Evolutionary conservation across 2,113 vertebrate species (phyloP).

Genomic region (Harpagus bidentatus): DNA sequence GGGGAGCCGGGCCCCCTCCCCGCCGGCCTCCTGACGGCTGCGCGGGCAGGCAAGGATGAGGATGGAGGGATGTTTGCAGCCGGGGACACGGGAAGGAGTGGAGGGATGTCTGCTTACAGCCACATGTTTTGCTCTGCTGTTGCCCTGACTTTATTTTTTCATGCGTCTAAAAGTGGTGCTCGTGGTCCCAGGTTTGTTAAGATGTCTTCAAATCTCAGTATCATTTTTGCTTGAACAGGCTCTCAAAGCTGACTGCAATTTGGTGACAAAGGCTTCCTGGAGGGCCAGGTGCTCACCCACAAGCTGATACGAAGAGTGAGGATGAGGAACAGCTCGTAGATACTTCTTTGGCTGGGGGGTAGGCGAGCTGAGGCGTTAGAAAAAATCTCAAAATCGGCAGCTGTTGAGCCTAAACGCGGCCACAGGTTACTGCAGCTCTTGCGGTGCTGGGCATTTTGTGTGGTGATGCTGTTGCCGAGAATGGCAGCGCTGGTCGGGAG

Average conservation of each 20-base stretch:
- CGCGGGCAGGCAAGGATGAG: not conserved
- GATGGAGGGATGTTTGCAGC: not conserved
- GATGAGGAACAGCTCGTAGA: not conserved
- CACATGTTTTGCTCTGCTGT: not conserved
- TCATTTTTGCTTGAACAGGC: not conserved
- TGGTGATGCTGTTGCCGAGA: rapidly evolving
- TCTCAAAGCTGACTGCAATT: not conserved
- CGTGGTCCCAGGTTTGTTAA: not conserved
- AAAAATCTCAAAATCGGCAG: not conserved
- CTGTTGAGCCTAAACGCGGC: not conserved
- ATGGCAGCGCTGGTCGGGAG: not conserved
- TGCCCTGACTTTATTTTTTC: not conserved
- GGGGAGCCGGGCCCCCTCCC: not conserved
- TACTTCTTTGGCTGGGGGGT: not conserved
- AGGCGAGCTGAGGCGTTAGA: not conserved
- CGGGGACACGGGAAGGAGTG: not conserved
- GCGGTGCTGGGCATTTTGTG: not conserved
- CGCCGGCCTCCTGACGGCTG: not conserved
- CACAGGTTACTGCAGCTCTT: not conserved
- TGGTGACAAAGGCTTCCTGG: not conserved
- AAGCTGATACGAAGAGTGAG: not conserved
- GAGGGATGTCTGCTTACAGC: not conserved
- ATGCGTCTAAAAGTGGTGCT: not conserved
- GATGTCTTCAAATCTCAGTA: not conserved
- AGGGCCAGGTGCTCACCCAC: not conserved